These are phyloP conservation scores for Drosophila repletoides DNA, from an alignment of 1,140 invertebrate species.

Conservation along the genomic window DNA sequence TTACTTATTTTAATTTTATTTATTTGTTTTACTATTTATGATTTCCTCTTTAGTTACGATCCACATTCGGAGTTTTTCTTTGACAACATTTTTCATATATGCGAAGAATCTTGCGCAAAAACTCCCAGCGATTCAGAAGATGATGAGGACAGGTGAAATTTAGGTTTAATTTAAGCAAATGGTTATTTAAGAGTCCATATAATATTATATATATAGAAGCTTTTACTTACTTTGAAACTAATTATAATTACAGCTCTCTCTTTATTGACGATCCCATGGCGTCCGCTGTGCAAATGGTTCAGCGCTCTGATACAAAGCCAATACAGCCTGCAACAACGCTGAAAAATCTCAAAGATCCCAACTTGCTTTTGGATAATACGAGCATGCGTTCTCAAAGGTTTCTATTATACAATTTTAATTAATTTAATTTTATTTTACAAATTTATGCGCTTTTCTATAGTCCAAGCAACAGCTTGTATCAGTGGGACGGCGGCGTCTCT, in stretches of 20 bases:
- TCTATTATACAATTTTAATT: background rate
- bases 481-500: constrained; percentile 59
- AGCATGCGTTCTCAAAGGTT: constrained; percentile 78
- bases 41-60: constrained; percentile 67
- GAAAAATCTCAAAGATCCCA: constrained; percentile 79
- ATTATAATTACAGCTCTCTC: constrained; percentile 33
- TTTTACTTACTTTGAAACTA: background rate
- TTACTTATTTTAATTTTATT: constrained; percentile 22
- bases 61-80: constrained; percentile 79
- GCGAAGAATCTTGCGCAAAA: constrained; percentile 71
- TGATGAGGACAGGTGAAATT: constrained; percentile 55
- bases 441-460: constrained; percentile 21
- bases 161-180: constrained; percentile 16
- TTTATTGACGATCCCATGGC: constrained; percentile 56
- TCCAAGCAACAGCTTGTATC: constrained; percentile 76
- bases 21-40: too few species aligned
- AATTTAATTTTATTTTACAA: background rate
- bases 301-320: constrained; percentile 72
- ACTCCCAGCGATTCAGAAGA: constrained; percentile 49
- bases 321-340: constrained; percentile 74
- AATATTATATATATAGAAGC: too few species aligned
- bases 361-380: constrained; percentile 70
- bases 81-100: constrained; percentile 80
- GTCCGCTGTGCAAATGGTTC: constrained; percentile 82
- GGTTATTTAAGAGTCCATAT: too few species aligned